phyloP scores from a whole-genome alignment of 2,888 invertebrate genomes.

The Coleophora deauratella region DNA sequence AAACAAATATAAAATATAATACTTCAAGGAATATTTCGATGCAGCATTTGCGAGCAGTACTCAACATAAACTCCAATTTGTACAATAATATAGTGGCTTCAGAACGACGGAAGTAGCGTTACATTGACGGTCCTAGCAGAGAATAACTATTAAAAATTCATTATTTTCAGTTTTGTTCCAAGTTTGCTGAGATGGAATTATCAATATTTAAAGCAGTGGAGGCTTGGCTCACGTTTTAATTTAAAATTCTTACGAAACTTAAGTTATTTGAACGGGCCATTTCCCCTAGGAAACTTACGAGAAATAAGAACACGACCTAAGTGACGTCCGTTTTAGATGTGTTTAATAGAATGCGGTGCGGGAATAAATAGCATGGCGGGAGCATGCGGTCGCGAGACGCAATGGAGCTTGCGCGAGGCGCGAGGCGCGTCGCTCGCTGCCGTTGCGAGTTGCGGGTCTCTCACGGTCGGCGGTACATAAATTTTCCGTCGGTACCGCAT shows the following conservation, averaged over 20 bases:
- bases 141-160: conserved; percentile 66
- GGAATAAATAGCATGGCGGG: conserved; percentile 16
- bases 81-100: conserved; percentile 21
- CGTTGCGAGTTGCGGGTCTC: conserved; percentile 48
- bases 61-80: conserved; percentile 34
- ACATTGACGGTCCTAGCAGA: conserved; percentile 52
- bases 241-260: conserved; percentile 69
- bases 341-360: conserved; percentile 41
- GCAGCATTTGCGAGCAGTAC: too few species aligned
- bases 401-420: conserved; percentile 41
- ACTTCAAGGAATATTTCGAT: too few species aligned
- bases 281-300: conserved; percentile 40
- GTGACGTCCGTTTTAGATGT: conserved; percentile 46
- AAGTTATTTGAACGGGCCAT: conserved; percentile 60
- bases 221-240: conserved; percentile 61
- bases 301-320: conserved; percentile 33
- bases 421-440: conserved; percentile 30
- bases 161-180: conserved; percentile 46
- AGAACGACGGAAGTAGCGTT: conserved; percentile 40
- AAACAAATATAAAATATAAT: too few species aligned
- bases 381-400: conserved; percentile 30
- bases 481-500: conserved; percentile 65
- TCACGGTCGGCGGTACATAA: conserved; percentile 65
- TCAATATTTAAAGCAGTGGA: conserved; percentile 64
- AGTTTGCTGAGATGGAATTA: conserved; percentile 53